phyloP scores from a whole-genome alignment of 2,888 invertebrate species.

The Cryptus viduatorius region DNA sequence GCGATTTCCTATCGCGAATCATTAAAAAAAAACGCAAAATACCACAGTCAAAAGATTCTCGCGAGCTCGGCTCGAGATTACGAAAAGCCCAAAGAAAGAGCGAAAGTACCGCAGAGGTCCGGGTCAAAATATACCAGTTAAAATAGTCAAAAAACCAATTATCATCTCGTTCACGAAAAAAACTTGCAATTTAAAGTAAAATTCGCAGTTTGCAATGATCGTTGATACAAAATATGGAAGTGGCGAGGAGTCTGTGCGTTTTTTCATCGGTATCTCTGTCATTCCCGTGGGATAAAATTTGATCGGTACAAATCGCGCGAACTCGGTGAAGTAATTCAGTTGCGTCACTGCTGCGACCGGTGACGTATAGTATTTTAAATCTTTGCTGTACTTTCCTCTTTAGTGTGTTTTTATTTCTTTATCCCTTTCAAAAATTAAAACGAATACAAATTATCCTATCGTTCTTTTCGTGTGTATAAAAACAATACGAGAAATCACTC shows the following conservation, averaged over 20 bases:
- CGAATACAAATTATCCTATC: not conserved
- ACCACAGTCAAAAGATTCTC: not conserved
- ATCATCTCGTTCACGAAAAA: not conserved
- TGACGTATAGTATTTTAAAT: constrained; percentile 67
- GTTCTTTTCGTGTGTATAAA: not conserved
- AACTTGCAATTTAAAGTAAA: not conserved
- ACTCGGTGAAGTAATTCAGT: constrained; percentile 66
- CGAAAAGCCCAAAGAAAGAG: not conserved
- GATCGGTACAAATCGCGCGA: constrained; percentile 54
- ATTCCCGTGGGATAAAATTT: constrained; percentile 14
- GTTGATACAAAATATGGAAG: not conserved
- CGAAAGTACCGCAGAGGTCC: not conserved
- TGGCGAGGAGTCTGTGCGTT: not conserved
- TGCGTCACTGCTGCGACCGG: constrained; percentile 68
- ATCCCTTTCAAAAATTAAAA: not conserved
- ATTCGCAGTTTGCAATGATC: not conserved
- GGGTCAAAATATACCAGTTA: not conserved
- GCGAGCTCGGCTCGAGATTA: not conserved
- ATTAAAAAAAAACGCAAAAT: not conserved
- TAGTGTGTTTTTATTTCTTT: constrained; percentile 29
- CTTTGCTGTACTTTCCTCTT: constrained; percentile 20
- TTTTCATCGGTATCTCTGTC: constrained; percentile 26
- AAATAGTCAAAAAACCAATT: not conserved
- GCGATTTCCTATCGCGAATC: constrained; percentile 8
- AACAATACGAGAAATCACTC: not conserved